These are phyloP conservation scores for Cephonodes hylas DNA, from an alignment of 2,888 invertebrate species.

Conservation along the genomic window DNA sequence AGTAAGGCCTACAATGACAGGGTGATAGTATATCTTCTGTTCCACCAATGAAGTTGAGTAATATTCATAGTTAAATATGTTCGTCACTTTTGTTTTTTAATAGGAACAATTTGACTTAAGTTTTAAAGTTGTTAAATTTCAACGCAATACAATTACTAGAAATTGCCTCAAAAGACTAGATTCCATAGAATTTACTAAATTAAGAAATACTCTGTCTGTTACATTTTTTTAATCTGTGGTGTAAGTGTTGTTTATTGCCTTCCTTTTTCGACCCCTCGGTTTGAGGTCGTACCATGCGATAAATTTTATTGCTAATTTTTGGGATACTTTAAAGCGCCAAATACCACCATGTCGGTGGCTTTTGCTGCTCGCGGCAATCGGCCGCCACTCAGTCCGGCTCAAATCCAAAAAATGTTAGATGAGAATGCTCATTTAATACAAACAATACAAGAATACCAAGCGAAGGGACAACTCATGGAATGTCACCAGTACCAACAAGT, in stretches of 20 bases:
- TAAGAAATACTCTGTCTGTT: background rate
- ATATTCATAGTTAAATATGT: too few relatives aligned
- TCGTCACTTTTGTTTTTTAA: too few relatives aligned
- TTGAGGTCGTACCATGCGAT: background rate
- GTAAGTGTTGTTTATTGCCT: background rate
- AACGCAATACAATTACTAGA: too few relatives aligned
- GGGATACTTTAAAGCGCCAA: background rate
- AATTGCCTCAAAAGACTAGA: background rate
- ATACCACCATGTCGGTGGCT: conserved; percentile 83
- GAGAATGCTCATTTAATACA: conserved; percentile 98
- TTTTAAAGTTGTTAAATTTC: too few relatives aligned
- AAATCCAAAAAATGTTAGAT: conserved; percentile 97
- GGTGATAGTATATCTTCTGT: too few relatives aligned
- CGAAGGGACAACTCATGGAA: conserved; percentile 95
- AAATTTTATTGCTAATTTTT: background rate
- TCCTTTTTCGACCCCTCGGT: background rate
- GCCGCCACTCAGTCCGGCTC: conserved; percentile 89
- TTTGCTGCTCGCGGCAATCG: conserved; percentile 87
- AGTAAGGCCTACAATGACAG: too few relatives aligned
- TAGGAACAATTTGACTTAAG: too few relatives aligned
- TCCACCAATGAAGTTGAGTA: too few relatives aligned
- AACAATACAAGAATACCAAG: conserved; percentile 98
- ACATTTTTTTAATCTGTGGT: background rate
- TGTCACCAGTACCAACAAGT: conserved; percentile 96
- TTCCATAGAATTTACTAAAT: background rate